These are phyloP conservation scores for Cremastinae sp. DNA, from an alignment of 2,888 invertebrate genomes.

Conservation along the genomic window DNA sequence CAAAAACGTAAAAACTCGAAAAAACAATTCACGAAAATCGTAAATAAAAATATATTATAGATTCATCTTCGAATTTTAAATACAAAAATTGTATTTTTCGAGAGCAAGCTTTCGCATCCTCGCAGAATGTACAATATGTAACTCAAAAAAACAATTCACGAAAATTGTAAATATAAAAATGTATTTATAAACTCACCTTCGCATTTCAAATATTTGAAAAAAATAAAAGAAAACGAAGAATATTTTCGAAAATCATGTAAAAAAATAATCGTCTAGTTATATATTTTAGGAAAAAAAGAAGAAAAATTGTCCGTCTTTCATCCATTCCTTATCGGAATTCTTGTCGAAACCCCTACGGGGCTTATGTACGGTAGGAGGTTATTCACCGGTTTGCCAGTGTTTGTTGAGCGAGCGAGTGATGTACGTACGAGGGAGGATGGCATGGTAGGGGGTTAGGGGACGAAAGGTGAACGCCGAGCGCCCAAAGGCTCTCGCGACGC, in stretches of 20 bases:
- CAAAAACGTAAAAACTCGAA: too few species aligned
- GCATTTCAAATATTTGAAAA: too few species aligned
- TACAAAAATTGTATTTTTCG: constrained; percentile 53
- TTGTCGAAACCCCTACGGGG: constrained; percentile 15
- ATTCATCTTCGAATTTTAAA: too few species aligned
- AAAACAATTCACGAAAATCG: too few species aligned
- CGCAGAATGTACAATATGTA: too few species aligned
- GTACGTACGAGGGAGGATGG: background rate
- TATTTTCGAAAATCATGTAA: too few species aligned
- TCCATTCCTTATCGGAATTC: constrained; percentile 10
- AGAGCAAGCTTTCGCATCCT: constrained; percentile 26
- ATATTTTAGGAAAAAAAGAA: background rate
- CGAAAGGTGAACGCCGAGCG: constrained; percentile 32
- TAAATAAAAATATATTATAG: too few species aligned
- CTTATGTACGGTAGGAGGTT: background rate
- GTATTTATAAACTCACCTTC: too few species aligned
- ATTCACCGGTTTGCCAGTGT: constrained; percentile 36
- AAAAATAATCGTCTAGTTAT: too few species aligned
- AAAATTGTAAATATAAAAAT: too few species aligned
- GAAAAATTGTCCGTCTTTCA: constrained; percentile 9
- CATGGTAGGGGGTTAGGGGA: constrained; percentile 9
- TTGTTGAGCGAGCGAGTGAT: background rate
- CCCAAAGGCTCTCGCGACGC: constrained; percentile 46
- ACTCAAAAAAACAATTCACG: too few species aligned
- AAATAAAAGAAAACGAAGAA: too few species aligned